phyloP scores from a whole-genome alignment of 2,113 vertebrate species.

The Kryptolebias marmoratus region DNA sequence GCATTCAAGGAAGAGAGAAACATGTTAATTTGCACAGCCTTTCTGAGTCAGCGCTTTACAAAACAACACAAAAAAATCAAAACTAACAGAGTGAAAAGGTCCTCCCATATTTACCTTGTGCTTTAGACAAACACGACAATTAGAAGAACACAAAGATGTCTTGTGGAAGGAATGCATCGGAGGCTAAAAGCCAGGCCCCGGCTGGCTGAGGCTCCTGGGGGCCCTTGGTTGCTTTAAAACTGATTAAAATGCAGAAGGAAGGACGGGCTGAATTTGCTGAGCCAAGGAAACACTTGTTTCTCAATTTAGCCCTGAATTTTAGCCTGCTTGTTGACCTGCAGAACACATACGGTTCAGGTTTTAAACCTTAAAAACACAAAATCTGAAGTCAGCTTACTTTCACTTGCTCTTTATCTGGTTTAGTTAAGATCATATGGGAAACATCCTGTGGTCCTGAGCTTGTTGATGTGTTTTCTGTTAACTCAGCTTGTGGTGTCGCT shows the following conservation, averaged over 20 bases:
- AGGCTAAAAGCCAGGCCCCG: conserved; percentile 43
- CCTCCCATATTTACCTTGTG: conserved; percentile 27
- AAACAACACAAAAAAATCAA: conserved; percentile 27
- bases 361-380: conserved; percentile 4
- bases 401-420: not conserved
- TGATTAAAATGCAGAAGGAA: conserved; percentile 78
- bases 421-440: not conserved
- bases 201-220: conserved; percentile 52
- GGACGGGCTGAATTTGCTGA: conserved; percentile 50
- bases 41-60: conserved; percentile 34
- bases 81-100: conserved; percentile 35
- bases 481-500: not conserved
- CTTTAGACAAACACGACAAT: conserved; percentile 40
- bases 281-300: conserved; percentile 71
- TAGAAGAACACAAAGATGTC: conserved; percentile 28
- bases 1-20: conserved; percentile 73
- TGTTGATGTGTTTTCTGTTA: not conserved
- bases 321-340: conserved; percentile 47
- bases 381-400: not conserved
- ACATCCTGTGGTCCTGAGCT: not conserved
- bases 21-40: conserved; percentile 77
- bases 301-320: conserved; percentile 59
- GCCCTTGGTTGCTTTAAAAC: conserved; percentile 55
- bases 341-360: conserved; percentile 17
- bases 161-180: conserved; percentile 44